A percentile compares a stretch with the other conserved stretches of the same genome.
phyloP scores from a whole-genome alignment of 2,888 invertebrate genomes.

The Buathra laborator region DNA sequence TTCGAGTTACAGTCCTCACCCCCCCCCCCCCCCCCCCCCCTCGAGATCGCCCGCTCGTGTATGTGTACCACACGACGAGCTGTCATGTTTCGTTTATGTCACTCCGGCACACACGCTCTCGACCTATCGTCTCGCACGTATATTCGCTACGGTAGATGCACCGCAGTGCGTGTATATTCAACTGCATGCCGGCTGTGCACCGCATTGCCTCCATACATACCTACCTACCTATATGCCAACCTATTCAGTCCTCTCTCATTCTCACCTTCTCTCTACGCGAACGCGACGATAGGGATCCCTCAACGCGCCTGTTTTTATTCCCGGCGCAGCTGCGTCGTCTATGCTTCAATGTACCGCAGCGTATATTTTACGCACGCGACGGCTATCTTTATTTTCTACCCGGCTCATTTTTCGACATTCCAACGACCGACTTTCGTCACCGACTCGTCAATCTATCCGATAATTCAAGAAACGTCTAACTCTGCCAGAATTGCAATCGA shows the following conservation, averaged over 20 bases:
- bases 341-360: constrained; percentile 31
- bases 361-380: constrained; percentile 37
- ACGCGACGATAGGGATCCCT: background rate
- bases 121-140: constrained; percentile 29
- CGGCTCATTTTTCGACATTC: constrained; percentile 23
- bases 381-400: constrained; percentile 14
- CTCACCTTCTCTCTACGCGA: constrained; percentile 20
- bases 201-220: constrained; percentile 46
- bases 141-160: constrained; percentile 45
- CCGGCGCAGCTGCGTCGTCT: constrained; percentile 45
- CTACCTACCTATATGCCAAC: background rate
- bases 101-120: constrained; percentile 6
- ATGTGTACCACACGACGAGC: constrained; percentile 32
- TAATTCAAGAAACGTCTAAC: background rate
- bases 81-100: constrained; percentile 63
- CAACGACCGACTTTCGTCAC: background rate
- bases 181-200: constrained; percentile 36
- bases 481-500: background rate
- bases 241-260: constrained; percentile 15
- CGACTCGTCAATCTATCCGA: background rate
- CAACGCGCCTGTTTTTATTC: constrained; percentile 59
- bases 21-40: constrained; percentile 11
- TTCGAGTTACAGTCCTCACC: background rate
- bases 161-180: constrained; percentile 38
- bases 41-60: background rate